Evolutionary conservation across 2,113 vertebrate species (phyloP).

Genomic region (Rhagologus leucostigma): DNA sequence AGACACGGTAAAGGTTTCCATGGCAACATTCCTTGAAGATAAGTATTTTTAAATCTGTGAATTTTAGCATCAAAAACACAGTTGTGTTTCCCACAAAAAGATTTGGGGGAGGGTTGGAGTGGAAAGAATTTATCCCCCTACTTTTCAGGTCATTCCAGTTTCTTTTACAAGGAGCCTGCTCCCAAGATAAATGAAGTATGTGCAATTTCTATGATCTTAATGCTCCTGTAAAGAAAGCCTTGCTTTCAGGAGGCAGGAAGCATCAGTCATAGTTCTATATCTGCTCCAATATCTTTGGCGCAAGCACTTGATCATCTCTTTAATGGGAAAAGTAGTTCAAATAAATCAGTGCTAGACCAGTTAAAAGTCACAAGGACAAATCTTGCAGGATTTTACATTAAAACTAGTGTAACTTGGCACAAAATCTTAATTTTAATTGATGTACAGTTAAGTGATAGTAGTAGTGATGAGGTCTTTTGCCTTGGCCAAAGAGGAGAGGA

Average conservation of each 20-base stretch:
- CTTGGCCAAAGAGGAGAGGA: background rate
- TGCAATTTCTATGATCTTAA: background rate
- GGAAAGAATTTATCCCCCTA: background rate
- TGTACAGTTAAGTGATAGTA: background rate
- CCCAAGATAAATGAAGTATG: background rate
- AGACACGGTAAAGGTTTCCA: constrained; percentile 72
- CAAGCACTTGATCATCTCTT: background rate
- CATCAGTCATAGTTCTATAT: background rate
- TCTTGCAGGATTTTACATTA: background rate
- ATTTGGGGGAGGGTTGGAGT: constrained; percentile 39
- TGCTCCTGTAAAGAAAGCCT: background rate
- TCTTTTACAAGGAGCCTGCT: constrained; percentile 5
- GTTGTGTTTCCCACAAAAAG: constrained; percentile 68
- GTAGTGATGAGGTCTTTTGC: background rate
- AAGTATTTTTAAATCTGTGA: constrained; percentile 78
- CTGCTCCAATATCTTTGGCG: background rate
- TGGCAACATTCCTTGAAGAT: constrained; percentile 73
- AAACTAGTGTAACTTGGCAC: background rate
- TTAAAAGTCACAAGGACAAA: constrained; percentile 10
- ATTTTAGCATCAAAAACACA: constrained; percentile 73
- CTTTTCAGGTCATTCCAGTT: constrained; percentile 51
- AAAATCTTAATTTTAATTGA: background rate
- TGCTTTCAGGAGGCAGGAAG: background rate
- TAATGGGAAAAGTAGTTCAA: constrained; percentile 14
- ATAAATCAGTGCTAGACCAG: background rate